Conservation (phyloP, 2,797 vertebrate genomes). For the Cryptoblepharus egeriae region DNA sequence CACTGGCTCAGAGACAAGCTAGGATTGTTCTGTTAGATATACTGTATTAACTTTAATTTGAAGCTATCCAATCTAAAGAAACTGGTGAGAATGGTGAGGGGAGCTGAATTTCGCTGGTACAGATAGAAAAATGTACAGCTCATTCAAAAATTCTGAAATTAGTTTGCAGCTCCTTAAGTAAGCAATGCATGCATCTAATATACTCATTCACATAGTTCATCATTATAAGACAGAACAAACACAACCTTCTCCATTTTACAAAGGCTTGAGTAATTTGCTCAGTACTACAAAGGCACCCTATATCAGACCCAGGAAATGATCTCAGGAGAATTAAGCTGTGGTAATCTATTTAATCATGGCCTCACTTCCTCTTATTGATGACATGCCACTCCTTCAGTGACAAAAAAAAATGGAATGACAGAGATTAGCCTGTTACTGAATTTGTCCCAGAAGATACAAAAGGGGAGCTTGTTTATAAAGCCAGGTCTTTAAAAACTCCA, state of each 20-base stretch:
- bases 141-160: background rate
- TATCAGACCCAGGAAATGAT: background rate
- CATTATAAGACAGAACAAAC: background rate
- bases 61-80: background rate
- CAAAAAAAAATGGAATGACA: background rate
- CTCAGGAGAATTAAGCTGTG: background rate
- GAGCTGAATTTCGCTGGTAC: background rate
- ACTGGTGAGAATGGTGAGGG: background rate
- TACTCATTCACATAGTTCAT: background rate
- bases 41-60: background rate
- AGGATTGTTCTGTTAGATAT: too few relatives aligned
- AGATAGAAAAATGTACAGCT: background rate
- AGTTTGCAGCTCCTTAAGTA: background rate
- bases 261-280: background rate
- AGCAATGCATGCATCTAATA: background rate
- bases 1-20: too few relatives aligned
- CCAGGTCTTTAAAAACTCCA: background rate
- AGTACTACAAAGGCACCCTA: background rate
- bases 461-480: background rate
- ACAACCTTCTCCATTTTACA: background rate
- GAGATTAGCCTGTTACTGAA: background rate
- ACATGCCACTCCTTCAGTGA: background rate
- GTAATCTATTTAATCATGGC: background rate
- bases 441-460: background rate
- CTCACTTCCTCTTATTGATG: background rate